Percentiles rank a stretch among this genome's conserved stretches.
These are phyloP conservation scores for Heliconius sara DNA, from an alignment of 2,888 invertebrate species.

Conservation along the genomic window DNA sequence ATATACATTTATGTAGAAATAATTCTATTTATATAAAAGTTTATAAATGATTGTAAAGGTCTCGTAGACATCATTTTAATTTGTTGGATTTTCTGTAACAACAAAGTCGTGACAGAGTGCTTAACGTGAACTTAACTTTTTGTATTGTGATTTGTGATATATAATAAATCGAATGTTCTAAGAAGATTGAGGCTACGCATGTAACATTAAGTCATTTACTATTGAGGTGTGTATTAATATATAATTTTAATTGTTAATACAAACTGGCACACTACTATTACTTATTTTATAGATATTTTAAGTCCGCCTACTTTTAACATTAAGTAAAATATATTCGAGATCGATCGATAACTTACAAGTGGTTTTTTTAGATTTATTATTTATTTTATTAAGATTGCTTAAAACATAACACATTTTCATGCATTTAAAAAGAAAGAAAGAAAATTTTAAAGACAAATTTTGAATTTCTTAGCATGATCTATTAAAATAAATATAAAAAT, in stretches of 20 bases:
- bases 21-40: not conserved
- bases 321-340: not conserved
- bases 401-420: not conserved
- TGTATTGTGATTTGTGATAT: constrained; percentile 23
- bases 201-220: constrained; percentile 26
- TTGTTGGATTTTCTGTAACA: not conserved
- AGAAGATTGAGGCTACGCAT: constrained; percentile 24
- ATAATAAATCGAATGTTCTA: constrained; percentile 25
- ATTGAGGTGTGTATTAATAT: constrained; percentile 20
- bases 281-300: not conserved
- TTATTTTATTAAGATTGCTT: not conserved
- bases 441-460: not conserved
- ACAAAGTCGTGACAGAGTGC: constrained; percentile 12
- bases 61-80: not conserved
- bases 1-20: not conserved
- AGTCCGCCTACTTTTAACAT: not conserved
- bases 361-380: not conserved
- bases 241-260: not conserved
- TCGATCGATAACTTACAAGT: not conserved
- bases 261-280: not conserved
- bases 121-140: constrained; percentile 27
- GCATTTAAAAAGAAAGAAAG: not conserved
- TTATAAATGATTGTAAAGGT: not conserved
- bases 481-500: not conserved
- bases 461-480: not conserved